Evolutionary conservation across 1,140 invertebrate genomes (phyloP), one percentile per base, ranked within the genome.

Genomic region (Drosophila kepulauana): DNA sequence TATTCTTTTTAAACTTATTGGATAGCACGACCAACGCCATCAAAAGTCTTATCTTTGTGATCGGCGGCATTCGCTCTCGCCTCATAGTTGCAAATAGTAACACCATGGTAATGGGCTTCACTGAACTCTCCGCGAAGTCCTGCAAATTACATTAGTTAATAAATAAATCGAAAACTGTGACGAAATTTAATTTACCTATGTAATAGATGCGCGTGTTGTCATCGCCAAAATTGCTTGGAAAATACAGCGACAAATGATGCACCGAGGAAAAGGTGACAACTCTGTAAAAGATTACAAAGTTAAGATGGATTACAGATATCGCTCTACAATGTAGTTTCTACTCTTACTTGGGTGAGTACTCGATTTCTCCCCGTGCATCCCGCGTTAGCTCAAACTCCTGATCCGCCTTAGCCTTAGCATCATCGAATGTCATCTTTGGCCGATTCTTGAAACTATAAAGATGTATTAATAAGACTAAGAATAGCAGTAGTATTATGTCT

Each of bases 401-500:
- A 92, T 99, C 98, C 11, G 97, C 93, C 81, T 94, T 93, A 46
- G 92, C 91, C 3, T 82, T 78, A 7, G 94, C 94, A 93, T 99
- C 97, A 94, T 99, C 98, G 94, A 99, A 99, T 43, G 96, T 97
- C 98, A 99, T 99, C 78, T 96, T 94, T 28, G 97, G 97, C 69
- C 96, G 94, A 93, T 99, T 99, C 93, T 99, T 99, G 93, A 95
- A 99, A 67, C 97, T 98, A 80, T 62, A 92, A 93, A 75, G 8
- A n/a, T 6, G 65, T 45, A 48, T 46, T 1, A 13, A 5, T n/a
- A 33, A 8, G 3, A 10, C 0, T 41, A 10, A 52, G 1, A 43
- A 41, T 10, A 41, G 11, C 10, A n/a, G 11, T 43, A 43, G 41
- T 6, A 41, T 43, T 43, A 43, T 13, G n/a, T n/a, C 2, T 6